Evolutionary conservation across 2,797 vertebrate genomes (phyloP), one percentile per base, ranked within the genome.

Genomic region (Danio aesculapii): DNA sequence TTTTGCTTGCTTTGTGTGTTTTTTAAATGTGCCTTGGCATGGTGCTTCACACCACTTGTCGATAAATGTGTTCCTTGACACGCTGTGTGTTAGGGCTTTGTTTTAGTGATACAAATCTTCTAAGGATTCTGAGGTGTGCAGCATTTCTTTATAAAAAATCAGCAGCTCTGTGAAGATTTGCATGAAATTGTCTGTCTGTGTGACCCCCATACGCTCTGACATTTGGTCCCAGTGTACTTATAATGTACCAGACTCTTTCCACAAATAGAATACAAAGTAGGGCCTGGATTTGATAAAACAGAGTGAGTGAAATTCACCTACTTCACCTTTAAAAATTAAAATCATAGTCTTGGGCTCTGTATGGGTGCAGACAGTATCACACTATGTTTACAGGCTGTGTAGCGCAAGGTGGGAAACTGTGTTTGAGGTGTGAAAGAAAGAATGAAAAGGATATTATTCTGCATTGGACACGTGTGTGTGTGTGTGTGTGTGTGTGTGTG

Each of bases 11-110:
- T 63, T 30, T n/a, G n/a, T 41, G 19, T 75, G 21, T 19, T 8
- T n/a, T 73, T 57, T 59, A 59, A 59, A 57, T 73, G 55, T 46
- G 43, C 52, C 43, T 73, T 59, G 53, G 70, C 70, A 73, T 73
- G 11, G 58, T 44, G 13, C 55, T 59, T 44, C 41, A 59, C 70
- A 73, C 41, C 70, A 1, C 52, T 59, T 57, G 41, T 59, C 41
- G 39, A 59, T 73, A 59, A 73, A 59, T 73, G 53, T 21, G 21
- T 73, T 57, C 7, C 43, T 59, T 59, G 53, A 59, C 53, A 73
- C 8, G 17, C 41, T 59, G 55, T 57, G 70, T 46, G 46, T 59
- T 39, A 46, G 59, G 41, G 21, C 30, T 63, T 63, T 75, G 73
- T 63, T 75, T 62, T n/a, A 62, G 58, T 63, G 59, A 75, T 62